Percentiles rank a stretch among this genome's conserved stretches.
phyloP scores from a whole-genome alignment of 2,797 vertebrate species.

The Hafferia zeledoni region DNA sequence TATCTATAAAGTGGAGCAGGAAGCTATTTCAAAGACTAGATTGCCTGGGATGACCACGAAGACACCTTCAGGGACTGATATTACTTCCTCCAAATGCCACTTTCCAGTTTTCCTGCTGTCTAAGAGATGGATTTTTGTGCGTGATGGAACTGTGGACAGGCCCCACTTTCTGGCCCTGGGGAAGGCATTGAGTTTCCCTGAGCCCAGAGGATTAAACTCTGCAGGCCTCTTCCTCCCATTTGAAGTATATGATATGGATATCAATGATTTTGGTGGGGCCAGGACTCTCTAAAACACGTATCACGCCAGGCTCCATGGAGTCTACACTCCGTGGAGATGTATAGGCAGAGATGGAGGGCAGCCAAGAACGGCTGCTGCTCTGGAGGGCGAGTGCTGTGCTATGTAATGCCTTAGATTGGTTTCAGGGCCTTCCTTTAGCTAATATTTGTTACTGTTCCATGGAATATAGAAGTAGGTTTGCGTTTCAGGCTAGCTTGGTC shows the following conservation, averaged over 20 bases:
- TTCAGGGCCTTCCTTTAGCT: slow-evolving; percentile 66
- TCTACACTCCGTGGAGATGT: slow-evolving; percentile 72
- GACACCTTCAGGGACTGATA: neutral
- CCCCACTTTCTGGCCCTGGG: slow-evolving; percentile 17
- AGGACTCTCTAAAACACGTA: slow-evolving; percentile 63
- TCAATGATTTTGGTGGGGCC: slow-evolving; percentile 64
- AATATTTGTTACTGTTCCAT: slow-evolving; percentile 61
- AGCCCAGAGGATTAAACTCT: slow-evolving; percentile 37
- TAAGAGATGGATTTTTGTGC: neutral
- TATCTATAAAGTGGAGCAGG: slow-evolving; percentile 19
- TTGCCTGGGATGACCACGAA: neutral
- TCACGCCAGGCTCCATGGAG: slow-evolving; percentile 76
- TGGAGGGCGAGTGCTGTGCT: slow-evolving; percentile 58
- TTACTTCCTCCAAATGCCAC: neutral
- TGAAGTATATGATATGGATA: slow-evolving; percentile 75
- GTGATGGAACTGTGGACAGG: neutral
- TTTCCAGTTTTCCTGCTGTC: slow-evolving; percentile 8
- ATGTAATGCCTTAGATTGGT: slow-evolving; percentile 69
- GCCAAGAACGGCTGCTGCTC: slow-evolving; percentile 74
- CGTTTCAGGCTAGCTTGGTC: slow-evolving; percentile 33
- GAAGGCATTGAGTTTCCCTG: slow-evolving; percentile 40
- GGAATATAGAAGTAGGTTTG: slow-evolving; percentile 34
- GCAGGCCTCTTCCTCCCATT: slow-evolving; percentile 43
- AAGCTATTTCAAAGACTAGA: slow-evolving; percentile 15
- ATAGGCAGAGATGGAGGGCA: slow-evolving; percentile 75